These are phyloP conservation scores for Brachypteracias leptosomus DNA, from an alignment of 2,113 vertebrate species.

Conservation along the genomic window DNA sequence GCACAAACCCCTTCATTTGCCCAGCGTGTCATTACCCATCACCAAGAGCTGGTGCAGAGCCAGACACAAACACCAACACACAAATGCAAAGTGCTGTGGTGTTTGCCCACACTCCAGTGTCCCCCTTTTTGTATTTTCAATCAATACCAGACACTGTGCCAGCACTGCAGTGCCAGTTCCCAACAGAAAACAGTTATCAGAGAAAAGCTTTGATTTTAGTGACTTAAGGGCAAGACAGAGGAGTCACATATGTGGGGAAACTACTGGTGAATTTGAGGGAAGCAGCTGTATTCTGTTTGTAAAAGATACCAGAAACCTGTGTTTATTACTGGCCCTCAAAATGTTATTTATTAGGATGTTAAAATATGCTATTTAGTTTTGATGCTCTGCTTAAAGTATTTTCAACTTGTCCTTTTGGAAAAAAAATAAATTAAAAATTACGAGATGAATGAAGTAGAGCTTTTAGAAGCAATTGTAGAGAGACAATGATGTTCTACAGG, in stretches of 20 bases:
- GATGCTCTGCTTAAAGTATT: not conserved
- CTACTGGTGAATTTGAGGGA: not conserved
- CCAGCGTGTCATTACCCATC: rapidly evolving
- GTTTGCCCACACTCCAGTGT: not conserved
- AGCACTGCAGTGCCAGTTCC: not conserved
- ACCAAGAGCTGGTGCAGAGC: not conserved
- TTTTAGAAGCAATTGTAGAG: not conserved
- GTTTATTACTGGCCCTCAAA: not conserved
- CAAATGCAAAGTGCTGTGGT: not conserved
- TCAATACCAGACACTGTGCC: rapidly evolving
- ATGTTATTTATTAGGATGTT: slow-evolving; percentile 16
- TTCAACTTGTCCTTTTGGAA: not conserved
- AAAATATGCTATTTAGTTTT: slow-evolving; percentile 34
- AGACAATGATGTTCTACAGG: not conserved
- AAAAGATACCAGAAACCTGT: not conserved
- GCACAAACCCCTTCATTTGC: not conserved
- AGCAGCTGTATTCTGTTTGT: not conserved
- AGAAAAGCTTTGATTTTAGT: not conserved
- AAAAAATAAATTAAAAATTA: not conserved
- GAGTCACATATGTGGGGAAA: not conserved
- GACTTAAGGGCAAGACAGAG: not conserved
- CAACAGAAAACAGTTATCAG: not conserved
- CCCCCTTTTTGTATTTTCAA: not conserved
- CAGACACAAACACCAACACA: not conserved
- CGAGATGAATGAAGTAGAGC: not conserved